Conservation (phyloP, 1,140 invertebrate species). For the Diploscapter pachys region DNA sequence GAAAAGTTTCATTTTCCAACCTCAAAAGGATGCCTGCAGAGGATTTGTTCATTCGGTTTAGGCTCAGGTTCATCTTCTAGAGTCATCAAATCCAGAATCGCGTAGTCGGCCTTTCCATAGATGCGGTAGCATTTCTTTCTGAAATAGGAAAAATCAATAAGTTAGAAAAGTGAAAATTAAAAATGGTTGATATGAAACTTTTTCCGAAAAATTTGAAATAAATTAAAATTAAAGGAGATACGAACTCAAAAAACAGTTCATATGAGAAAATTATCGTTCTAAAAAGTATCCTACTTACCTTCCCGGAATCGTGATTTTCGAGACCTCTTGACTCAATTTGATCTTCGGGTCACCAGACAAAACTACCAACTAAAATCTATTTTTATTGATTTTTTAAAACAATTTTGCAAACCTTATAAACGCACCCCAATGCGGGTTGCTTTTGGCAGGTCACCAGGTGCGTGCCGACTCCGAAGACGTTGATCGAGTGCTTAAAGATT, state of each 20-base stretch:
- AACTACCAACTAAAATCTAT: conserved; percentile 73
- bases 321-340: conserved; percentile 94
- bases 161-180: too few relatives aligned
- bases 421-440: conserved; percentile 94
- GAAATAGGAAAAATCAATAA: too few relatives aligned
- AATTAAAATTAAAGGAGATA: too few relatives aligned
- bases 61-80: conserved; percentile 77
- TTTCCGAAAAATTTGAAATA: too few relatives aligned
- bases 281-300: conserved; percentile 54
- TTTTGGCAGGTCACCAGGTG: conserved; percentile 77
- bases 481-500: conserved; percentile 73
- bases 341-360: conserved; percentile 86
- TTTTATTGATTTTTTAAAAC: neutral
- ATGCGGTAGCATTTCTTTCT: conserved; percentile 75
- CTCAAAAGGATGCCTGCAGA: conserved; percentile 93
- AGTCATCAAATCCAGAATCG: conserved; percentile 55
- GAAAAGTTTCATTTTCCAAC: conserved; percentile 39
- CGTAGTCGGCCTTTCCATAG: conserved; percentile 78
- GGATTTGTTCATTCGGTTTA: conserved; percentile 73
- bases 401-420: conserved; percentile 75
- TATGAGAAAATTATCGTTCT: too few relatives aligned
- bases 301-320: conserved; percentile 95
- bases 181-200: too few relatives aligned
- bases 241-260: too few relatives aligned
- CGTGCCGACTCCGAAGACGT: conserved; percentile 95